A percentile compares a stretch with the other conserved stretches of the same genome.
These are phyloP conservation scores for Matsumurasca onukii DNA, from an alignment of 1,140 invertebrate species.

Conservation along the genomic window DNA sequence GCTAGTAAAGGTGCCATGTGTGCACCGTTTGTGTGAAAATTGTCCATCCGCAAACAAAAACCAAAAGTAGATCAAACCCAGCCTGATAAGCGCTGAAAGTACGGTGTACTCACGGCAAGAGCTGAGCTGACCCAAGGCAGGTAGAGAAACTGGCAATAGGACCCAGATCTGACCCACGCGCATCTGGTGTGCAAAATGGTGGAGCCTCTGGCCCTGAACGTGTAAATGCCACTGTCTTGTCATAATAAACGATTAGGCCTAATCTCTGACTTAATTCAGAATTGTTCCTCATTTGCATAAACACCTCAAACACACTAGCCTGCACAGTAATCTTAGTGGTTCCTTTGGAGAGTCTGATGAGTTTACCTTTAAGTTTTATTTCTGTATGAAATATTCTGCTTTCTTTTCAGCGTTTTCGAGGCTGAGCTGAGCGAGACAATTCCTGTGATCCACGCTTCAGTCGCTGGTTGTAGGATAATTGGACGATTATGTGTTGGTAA, in stretches of 20 bases:
- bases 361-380: neutral
- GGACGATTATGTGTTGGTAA: conserved; percentile 81
- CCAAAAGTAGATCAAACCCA: no score
- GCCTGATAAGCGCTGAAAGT: no score
- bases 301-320: conserved; percentile 15
- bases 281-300: conserved; percentile 23
- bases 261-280: neutral
- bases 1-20: no score
- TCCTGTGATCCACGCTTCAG: conserved; percentile 92
- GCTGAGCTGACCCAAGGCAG: no score
- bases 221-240: neutral
- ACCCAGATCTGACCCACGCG: no score
- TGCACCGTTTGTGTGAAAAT: no score
- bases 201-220: no score
- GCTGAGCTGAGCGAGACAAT: conserved; percentile 89
- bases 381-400: conserved; percentile 37
- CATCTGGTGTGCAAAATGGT: no score
- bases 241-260: neutral
- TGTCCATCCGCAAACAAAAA: no score
- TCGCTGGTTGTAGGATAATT: conserved; percentile 94
- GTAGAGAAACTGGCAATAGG: no score
- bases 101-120: no score
- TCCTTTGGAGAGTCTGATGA: neutral
- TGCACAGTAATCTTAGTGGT: neutral
- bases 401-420: conserved; percentile 83